Percentiles rank a stretch among this genome's conserved stretches.
Evolutionary conservation across 2,888 invertebrate genomes (phyloP).

Genomic region (Melieria crassipennis): DNA sequence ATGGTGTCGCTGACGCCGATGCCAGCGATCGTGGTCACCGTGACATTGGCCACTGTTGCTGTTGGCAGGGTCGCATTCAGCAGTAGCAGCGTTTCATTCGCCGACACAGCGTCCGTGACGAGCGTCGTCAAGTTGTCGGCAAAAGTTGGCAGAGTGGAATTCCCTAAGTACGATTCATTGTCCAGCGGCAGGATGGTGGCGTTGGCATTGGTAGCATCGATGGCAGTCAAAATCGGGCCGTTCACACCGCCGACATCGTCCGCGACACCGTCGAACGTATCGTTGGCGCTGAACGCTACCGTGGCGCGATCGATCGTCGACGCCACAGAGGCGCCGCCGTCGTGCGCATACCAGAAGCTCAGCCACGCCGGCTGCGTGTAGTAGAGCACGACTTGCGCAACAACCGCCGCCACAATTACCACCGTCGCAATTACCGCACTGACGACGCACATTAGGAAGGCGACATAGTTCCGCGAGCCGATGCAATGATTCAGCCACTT

Average conservation of each 20-base stretch:
- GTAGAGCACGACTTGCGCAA: constrained; percentile 76
- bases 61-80: constrained; percentile 8
- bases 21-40: constrained; percentile 50
- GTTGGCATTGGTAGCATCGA: constrained; percentile 21
- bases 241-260: constrained; percentile 24
- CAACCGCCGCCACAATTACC: constrained; percentile 75
- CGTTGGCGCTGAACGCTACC: neutral
- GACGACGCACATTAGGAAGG: constrained; percentile 82
- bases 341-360: constrained; percentile 63
- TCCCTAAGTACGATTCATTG: constrained; percentile 27
- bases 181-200: constrained; percentile 45
- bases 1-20: constrained; percentile 69
- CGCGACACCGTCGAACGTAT: neutral
- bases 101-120: constrained; percentile 37
- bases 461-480: constrained; percentile 87
- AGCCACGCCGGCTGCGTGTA: constrained; percentile 70
- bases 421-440: constrained; percentile 80
- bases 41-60: constrained; percentile 61
- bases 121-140: constrained; percentile 49
- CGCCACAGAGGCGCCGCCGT: constrained; percentile 26
- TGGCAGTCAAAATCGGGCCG: constrained; percentile 12
- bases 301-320: too few species aligned
- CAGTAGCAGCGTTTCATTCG: constrained; percentile 30
- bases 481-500: constrained; percentile 99
- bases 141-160: constrained; percentile 43